A percentile compares a stretch with the other conserved stretches of the same genome.
Conservation (phyloP, 2,113 vertebrate species). For the Lontra canadensis region DNA sequence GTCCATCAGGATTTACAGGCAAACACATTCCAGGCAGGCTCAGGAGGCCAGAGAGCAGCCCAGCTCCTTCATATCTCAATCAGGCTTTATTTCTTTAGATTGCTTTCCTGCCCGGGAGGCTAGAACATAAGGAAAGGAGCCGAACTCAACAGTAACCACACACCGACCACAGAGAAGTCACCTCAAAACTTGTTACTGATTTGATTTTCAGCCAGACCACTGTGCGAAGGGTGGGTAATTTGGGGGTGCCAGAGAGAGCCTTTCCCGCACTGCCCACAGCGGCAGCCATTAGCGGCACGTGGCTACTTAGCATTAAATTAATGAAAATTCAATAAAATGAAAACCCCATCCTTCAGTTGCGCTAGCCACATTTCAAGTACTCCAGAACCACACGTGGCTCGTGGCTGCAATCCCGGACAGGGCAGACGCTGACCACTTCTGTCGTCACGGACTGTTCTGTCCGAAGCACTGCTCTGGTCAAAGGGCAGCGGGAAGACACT, state of each 20-base stretch:
- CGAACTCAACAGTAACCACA: not conserved
- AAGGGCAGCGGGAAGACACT: not conserved
- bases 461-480: not conserved
- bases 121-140: not conserved
- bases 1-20: not conserved
- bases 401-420: not conserved
- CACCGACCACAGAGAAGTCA: not conserved
- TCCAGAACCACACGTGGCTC: not conserved
- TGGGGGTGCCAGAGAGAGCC: not conserved
- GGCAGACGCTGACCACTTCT: not conserved
- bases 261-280: not conserved
- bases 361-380: not conserved
- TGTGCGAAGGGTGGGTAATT: not conserved
- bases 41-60: not conserved
- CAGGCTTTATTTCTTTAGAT: not conserved
- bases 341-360: not conserved
- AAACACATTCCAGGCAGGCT: not conserved
- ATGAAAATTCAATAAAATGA: not conserved
- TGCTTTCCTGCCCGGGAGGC: not conserved
- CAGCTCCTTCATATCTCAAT: not conserved
- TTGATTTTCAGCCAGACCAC: not conserved
- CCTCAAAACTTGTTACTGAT: not conserved
- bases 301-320: not conserved
- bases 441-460: not conserved
- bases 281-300: not conserved